Conservation (phyloP, 2,797 vertebrate genomes). For the Gymnocypris eckloni region DNA sequence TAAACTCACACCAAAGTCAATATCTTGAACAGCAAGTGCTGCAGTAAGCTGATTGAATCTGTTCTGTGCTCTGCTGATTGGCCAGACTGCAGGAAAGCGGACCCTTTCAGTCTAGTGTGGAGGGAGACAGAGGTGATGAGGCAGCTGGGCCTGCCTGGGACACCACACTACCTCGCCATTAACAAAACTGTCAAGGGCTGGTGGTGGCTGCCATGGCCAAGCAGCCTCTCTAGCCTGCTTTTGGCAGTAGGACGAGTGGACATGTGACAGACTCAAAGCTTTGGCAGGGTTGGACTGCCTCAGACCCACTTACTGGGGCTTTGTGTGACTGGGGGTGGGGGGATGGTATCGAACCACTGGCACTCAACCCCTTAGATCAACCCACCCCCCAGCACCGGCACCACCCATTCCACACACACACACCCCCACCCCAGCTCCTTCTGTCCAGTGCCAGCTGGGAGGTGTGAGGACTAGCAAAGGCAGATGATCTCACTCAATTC, state of each 20-base stretch:
- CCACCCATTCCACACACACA: slow-evolving; percentile 44
- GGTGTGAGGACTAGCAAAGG: slow-evolving; percentile 60
- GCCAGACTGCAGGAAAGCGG: slow-evolving; percentile 50
- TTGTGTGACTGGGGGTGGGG: slow-evolving; percentile 50
- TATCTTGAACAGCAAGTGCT: slow-evolving; percentile 50
- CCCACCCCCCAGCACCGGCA: slow-evolving; percentile 46
- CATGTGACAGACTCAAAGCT: slow-evolving; percentile 63
- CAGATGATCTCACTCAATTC: slow-evolving; percentile 60
- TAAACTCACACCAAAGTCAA: slow-evolving; percentile 49
- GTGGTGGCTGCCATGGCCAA: slow-evolving; percentile 55
- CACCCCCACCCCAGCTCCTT: slow-evolving; percentile 51
- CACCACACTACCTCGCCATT: slow-evolving; percentile 53
- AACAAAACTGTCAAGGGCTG: slow-evolving; percentile 61
- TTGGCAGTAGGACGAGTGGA: slow-evolving; percentile 57
- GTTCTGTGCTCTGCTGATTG: slow-evolving; percentile 58
- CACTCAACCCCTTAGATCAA: slow-evolving; percentile 27
- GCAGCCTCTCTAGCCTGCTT: slow-evolving; percentile 58
- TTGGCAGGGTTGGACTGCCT: slow-evolving; percentile 55
- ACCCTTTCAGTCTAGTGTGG: slow-evolving; percentile 44
- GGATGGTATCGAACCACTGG: slow-evolving; percentile 48
- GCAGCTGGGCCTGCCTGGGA: slow-evolving; percentile 60
- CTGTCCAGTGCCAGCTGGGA: slow-evolving; percentile 66
- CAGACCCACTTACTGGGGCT: slow-evolving; percentile 56
- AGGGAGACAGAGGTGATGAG: slow-evolving; percentile 60
- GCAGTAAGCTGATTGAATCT: slow-evolving; percentile 59